Base-by-base conservation (phyloP, 2,113 vertebrate genomes). In the Riparia riparia region DNA sequence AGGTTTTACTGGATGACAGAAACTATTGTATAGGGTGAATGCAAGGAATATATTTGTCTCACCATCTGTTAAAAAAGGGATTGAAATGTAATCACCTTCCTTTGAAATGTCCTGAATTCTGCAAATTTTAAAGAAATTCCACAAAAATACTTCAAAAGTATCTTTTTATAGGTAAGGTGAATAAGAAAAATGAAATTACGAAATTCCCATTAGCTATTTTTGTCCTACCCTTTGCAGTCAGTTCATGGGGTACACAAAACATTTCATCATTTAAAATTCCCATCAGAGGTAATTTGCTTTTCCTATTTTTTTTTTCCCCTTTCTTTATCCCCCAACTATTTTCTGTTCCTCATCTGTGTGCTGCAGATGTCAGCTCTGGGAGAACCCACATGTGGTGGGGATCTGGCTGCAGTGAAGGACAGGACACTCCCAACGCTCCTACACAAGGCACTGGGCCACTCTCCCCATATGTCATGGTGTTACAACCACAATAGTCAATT, bases 401-500 rank as follows among this genome's bases (percentile, higher is more conserved):
- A 71, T 94, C 79, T 88, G 90, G 71, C 82, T 7, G 4, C 56
- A 71, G 76, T 17, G 80, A 86, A 77, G 79, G 85, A 83, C 76
- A 58, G 68, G 74, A 88, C 72, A 65, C 57, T 95, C 83, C 76
- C 64, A 81, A 76, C 74, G 21, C 22, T 86, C 66, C 73, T 77
- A 10, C 69, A 39, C 34, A 6, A n/a, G 18, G 37, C 1, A 0
- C 71, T 81, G 84, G 85, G 57, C 71, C n/a, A 3, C 71, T 89
- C 88, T 95, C 56, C 51, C 78, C 95, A 84, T 94, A 83, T 93
- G 92, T 96, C 95, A 96, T 13, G 31, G 82, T 92, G 95, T 94
- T 96, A 96, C 90, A 97, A 82, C 72, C 79, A 81, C 82, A 51
- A n/a, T 3, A 96, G 93, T 90, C 95, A 90, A 94, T 96, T 95